phyloP scores from a whole-genome alignment of 2,113 vertebrate species.

The Barnardius zonarius region DNA sequence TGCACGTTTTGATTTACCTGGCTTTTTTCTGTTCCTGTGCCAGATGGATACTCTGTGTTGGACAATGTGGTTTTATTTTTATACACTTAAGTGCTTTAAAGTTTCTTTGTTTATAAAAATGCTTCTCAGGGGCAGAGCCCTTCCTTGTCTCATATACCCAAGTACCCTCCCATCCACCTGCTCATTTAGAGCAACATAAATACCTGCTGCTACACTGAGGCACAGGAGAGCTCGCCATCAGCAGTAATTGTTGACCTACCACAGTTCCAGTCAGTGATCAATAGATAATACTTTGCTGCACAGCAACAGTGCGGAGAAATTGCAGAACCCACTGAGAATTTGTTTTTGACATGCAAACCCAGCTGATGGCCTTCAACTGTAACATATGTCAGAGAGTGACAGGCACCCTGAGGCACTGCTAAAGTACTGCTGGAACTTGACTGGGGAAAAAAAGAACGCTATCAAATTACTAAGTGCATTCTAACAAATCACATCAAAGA shows the following conservation, averaged over 20 bases:
- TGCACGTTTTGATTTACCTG: not conserved
- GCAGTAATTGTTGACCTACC: constrained; percentile 37
- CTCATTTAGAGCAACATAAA: not conserved
- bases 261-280: constrained; percentile 42
- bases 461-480: constrained; percentile 1
- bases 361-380: constrained; percentile 21
- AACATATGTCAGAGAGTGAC: constrained; percentile 39
- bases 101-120: not conserved
- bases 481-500: constrained; percentile 34
- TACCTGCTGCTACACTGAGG: not conserved
- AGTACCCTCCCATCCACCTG: not conserved
- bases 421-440: not conserved
- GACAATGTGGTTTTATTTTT: not conserved
- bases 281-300: constrained; percentile 18
- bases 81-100: not conserved
- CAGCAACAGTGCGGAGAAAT: not conserved
- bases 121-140: not conserved
- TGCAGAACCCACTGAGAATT: constrained; percentile 25
- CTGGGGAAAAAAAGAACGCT: not conserved
- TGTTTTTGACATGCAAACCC: constrained; percentile 1
- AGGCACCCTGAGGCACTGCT: not conserved
- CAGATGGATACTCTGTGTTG: not conserved
- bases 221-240: not conserved
- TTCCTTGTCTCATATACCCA: not conserved
- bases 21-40: not conserved